Base-by-base conservation (phyloP, 1,140 invertebrate species). In the Pygmarrhopalites habei region DNA sequence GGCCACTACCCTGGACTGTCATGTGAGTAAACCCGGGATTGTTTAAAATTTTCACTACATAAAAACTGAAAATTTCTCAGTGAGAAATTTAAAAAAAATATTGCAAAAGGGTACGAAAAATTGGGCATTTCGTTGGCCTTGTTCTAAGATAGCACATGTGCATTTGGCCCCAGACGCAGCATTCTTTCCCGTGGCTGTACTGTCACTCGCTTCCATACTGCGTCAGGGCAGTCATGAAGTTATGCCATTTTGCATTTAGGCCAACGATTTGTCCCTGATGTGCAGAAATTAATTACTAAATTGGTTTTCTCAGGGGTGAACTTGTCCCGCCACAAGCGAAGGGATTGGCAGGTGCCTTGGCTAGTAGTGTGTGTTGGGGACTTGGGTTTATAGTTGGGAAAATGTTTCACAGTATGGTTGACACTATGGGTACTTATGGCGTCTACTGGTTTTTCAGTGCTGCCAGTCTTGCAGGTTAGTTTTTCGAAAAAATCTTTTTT, bases 371-470 rank as follows among this genome's bases (percentile, higher is more conserved):
- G 52, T 80, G 77, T 60, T 82, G 81, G 80, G 61, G 72, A 10
- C 74, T 75, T 62, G 79, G 75, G 17, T 82, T 82, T 67, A 62
- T 81, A n/a, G 74, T 82, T 26, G 81, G 81, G 1, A 75, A 77
- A 32, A 72, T 75, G 62, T 82, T 80, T 68, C 57, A 69, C n/a
- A 51, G 72, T 2, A 47, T 81, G 43, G 67, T 75, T 52, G 55
- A 74, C 29, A 70, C 70, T 14, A 70, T 82, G 25, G 72, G 72
- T 30, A 71, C 73, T 3, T 81, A 81, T 55, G 75, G 71, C 7
- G 75, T 77, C 14, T 85, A 83, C 66, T 80, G 79, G 75, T 71
- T 78, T 58, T 85, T 81, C 69, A 75, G 80, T 5, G 74, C 71
- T 23, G 74, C 83, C 66, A 81, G 81, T 2, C 65, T 79, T 23